These are phyloP conservation scores for Xiphophorus hellerii DNA, from an alignment of 2,113 vertebrate species.

Conservation along the genomic window DNA sequence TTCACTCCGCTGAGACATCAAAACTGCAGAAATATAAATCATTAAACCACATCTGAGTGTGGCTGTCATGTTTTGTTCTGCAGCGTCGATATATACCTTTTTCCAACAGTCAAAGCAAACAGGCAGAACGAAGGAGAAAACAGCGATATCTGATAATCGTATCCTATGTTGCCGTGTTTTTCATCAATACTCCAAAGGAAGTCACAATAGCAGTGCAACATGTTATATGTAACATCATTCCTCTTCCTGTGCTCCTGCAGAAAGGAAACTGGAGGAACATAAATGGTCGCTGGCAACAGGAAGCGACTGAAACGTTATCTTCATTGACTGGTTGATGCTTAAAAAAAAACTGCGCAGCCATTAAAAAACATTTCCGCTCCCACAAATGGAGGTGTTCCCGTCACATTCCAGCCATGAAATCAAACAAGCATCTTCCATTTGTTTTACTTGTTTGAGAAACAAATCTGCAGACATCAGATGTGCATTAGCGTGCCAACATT, in stretches of 20 bases:
- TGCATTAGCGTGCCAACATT: not conserved
- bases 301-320: slow-evolving; percentile 7
- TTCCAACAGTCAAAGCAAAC: slow-evolving; percentile 2
- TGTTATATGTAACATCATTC: not conserved
- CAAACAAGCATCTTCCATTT: not conserved
- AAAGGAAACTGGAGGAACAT: not conserved
- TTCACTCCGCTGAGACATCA: not conserved
- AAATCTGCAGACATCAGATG: not conserved
- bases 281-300: slow-evolving; percentile 7
- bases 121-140: not conserved
- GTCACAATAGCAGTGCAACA: not conserved
- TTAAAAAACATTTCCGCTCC: not conserved
- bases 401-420: not conserved
- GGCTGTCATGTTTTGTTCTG: not conserved
- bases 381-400: not conserved
- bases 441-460: not conserved
- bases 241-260: not conserved
- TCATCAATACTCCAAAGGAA: not conserved
- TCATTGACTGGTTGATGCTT: slow-evolving; percentile 1
- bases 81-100: not conserved
- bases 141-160: not conserved
- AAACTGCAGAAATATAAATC: not conserved
- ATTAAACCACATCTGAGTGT: too few relatives aligned
- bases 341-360: not conserved
- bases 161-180: not conserved